Conservation (phyloP, 2,888 invertebrate genomes). For the Druceiella hillmani region DNA sequence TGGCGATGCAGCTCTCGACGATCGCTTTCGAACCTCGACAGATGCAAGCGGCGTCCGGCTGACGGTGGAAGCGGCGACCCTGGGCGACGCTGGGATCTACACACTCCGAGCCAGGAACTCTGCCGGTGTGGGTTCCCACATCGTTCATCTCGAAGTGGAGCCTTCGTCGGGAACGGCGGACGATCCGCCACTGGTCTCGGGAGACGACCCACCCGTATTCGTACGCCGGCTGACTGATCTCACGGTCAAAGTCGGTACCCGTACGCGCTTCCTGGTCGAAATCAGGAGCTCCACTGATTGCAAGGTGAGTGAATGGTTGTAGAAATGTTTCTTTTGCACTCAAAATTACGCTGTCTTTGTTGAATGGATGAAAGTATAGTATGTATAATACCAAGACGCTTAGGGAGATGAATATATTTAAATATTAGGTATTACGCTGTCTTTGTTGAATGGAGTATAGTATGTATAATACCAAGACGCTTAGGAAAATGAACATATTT, state of each 20-base stretch:
- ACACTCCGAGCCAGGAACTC: conserved; percentile 59
- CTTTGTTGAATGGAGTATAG: no score
- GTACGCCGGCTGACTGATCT: conserved; percentile 79
- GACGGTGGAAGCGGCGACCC: conserved; percentile 67
- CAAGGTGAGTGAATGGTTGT: conserved; percentile 54
- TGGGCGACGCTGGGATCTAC: conserved; percentile 71
- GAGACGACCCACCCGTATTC: conserved; percentile 77
- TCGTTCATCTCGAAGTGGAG: conserved; percentile 41
- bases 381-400: no score
- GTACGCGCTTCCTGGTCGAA: conserved; percentile 80
- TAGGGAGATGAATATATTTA: no score
- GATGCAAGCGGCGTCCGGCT: conserved; percentile 64
- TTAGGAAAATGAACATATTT: no score
- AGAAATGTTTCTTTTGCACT: no score
- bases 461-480: no score
- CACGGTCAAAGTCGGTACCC: conserved; percentile 84
- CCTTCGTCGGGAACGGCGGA: no score
- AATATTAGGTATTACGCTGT: no score
- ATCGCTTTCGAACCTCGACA: conserved; percentile 58
- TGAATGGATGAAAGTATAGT: no score
- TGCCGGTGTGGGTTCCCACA: conserved; percentile 55
- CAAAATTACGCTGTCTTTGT: no score
- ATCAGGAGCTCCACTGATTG: conserved; percentile 73
- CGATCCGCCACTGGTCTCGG: conserved; percentile 49
- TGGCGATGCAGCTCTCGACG: conserved; percentile 59